Percentiles rank a stretch among this genome's conserved stretches.
These are phyloP conservation scores for Pseudococcus longispinus DNA, from an alignment of 2,888 invertebrate species.

Conservation along the genomic window DNA sequence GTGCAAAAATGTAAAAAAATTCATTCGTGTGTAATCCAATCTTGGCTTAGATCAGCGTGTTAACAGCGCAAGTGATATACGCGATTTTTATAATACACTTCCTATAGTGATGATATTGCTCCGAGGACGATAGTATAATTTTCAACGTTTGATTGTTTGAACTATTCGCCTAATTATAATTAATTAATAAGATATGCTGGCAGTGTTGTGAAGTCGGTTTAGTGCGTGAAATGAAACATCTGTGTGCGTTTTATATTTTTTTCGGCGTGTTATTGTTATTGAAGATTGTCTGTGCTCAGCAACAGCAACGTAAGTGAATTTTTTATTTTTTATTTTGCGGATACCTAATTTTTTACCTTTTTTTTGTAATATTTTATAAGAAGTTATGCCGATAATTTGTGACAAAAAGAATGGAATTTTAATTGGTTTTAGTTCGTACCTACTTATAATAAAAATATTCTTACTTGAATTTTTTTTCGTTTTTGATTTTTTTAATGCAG, in stretches of 20 bases:
- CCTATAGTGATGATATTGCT: conserved; percentile 17
- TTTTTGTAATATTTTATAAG: not conserved
- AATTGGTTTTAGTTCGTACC: not conserved
- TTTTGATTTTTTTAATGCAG: not conserved
- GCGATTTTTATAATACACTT: conserved; percentile 10
- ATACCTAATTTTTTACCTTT: not conserved
- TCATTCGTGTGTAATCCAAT: not conserved
- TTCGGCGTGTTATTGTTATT: not conserved
- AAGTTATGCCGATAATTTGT: too few species aligned
- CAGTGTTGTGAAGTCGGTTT: not conserved
- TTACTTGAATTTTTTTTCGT: not conserved
- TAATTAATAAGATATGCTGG: conserved; percentile 25
- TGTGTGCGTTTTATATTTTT: not conserved
- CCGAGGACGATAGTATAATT: not conserved
- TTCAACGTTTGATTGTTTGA: not conserved
- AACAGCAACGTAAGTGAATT: conserved; percentile 7
- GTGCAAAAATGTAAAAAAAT: conserved; percentile 31
- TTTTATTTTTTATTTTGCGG: not conserved
- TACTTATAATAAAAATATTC: not conserved
- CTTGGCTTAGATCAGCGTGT: not conserved
- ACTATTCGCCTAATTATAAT: conserved; percentile 9
- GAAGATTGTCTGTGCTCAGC: not conserved
- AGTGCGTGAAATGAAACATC: not conserved
- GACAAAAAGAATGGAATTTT: not conserved
- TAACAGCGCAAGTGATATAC: conserved; percentile 2